Conservation (phyloP, 2,113 vertebrate genomes). For the Archocentrus centrarchus region DNA sequence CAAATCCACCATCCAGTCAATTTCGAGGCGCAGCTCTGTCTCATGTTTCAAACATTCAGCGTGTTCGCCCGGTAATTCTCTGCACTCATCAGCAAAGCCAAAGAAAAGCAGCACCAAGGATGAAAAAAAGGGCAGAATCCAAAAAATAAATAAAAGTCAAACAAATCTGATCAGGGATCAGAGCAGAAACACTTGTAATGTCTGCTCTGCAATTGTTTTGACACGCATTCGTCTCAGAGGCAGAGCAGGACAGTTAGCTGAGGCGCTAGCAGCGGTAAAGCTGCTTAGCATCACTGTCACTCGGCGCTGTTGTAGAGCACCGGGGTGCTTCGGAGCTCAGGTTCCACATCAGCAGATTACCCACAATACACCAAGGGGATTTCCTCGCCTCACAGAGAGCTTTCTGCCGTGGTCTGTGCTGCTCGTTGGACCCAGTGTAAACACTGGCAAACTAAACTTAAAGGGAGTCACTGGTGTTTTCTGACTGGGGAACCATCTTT, state of each 20-base stretch:
- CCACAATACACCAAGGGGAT: slow-evolving; percentile 67
- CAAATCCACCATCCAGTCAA: slow-evolving; percentile 14
- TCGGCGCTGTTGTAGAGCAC: slow-evolving; percentile 49
- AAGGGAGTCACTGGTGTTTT: background rate
- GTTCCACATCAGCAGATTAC: slow-evolving; percentile 76
- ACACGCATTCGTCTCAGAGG: slow-evolving; percentile 30
- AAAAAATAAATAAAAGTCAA: background rate
- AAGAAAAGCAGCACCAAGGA: background rate
- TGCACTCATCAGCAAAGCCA: slow-evolving; percentile 6
- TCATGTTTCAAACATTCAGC: slow-evolving; percentile 27
- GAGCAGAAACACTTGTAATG: slow-evolving; percentile 10
- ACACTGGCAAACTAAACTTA: slow-evolving; percentile 9
- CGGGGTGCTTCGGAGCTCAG: slow-evolving; percentile 60
- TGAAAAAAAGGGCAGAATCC: background rate
- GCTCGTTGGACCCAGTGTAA: slow-evolving; percentile 41
- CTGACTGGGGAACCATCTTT: background rate
- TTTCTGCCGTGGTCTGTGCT: slow-evolving; percentile 27
- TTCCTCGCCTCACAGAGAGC: slow-evolving; percentile 53
- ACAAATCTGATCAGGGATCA: slow-evolving; percentile 25
- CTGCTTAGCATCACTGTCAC: slow-evolving; percentile 74
- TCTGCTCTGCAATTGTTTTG: slow-evolving; percentile 3
- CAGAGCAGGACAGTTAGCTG: slow-evolving; percentile 26
- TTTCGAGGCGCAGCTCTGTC: slow-evolving; percentile 20
- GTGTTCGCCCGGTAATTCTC: slow-evolving; percentile 15
- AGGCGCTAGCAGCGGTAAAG: slow-evolving; percentile 54